Conservation (phyloP, 92 coral and sea anemone species). For the Diadumene lineata region DNA sequence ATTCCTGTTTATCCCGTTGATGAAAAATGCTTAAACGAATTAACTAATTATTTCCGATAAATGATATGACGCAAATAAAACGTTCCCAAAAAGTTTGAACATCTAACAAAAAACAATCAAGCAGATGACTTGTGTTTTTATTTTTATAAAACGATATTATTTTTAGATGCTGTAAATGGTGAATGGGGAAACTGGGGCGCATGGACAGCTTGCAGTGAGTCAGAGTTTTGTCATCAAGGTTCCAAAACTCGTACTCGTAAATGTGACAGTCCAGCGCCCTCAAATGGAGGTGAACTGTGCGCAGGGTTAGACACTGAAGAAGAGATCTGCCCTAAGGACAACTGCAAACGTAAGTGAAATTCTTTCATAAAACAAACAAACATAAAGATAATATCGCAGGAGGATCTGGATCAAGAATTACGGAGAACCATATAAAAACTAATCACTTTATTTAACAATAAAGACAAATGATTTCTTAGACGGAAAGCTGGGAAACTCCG, state of each 20-base stretch:
- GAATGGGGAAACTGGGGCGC: constrained; percentile 63
- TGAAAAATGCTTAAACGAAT: not conserved
- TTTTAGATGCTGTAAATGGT: constrained; percentile 34
- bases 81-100: no score
- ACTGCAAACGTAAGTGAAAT: constrained; percentile 52
- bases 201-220: constrained; percentile 54
- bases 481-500: no score
- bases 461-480: no score
- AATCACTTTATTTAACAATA: no score
- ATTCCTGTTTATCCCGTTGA: not conserved
- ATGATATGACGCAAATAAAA: no score
- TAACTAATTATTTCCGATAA: no score
- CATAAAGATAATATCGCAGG: not conserved
- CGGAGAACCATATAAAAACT: no score
- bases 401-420: no score
- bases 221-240: constrained; percentile 47
- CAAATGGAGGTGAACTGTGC: constrained; percentile 57
- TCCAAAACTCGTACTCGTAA: constrained; percentile 36
- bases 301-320: constrained; percentile 54
- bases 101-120: no score
- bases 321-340: constrained; percentile 44
- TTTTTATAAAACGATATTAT: not conserved
- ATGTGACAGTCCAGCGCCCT: constrained; percentile 56
- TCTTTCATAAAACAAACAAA: not conserved
- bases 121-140: no score